Evolutionary conservation across 23 tunicate genomes (phyloP).

Genomic region (Styela plicata): DNA sequence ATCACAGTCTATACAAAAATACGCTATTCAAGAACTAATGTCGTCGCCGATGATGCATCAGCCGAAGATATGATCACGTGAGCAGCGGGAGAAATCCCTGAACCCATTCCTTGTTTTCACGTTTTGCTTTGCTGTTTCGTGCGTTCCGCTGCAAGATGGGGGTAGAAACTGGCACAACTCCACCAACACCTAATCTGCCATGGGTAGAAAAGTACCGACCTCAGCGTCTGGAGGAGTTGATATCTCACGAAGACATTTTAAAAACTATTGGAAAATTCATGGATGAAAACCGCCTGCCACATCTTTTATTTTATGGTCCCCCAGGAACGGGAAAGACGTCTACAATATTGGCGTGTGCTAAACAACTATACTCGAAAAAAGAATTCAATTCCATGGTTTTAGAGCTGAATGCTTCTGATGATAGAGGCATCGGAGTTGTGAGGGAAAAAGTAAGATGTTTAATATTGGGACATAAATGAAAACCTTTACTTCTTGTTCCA

Average conservation of each 20-base stretch:
- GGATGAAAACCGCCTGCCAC: conserved; percentile 86
- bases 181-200: conserved; percentile 53
- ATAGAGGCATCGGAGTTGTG: conserved; percentile 91
- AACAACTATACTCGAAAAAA: conserved; percentile 67
- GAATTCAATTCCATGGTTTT: conserved; percentile 90
- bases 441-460: conserved; percentile 74
- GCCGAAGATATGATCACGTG: too few relatives aligned
- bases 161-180: not conserved
- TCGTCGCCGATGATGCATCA: too few relatives aligned
- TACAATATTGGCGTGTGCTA: conserved; percentile 89
- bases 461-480: too few relatives aligned
- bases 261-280: conserved; percentile 78
- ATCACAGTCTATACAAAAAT: too few relatives aligned
- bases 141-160: too few relatives aligned
- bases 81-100: too few relatives aligned
- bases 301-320: conserved; percentile 93
- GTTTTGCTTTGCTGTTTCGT: too few relatives aligned
- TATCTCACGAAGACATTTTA: conserved; percentile 97
- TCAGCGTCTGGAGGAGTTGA: conserved; percentile 69
- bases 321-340: conserved; percentile 99
- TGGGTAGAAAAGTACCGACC: conserved; percentile 99
- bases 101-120: too few relatives aligned
- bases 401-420: conserved; percentile 97
- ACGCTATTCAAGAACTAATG: too few relatives aligned
- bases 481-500: too few relatives aligned